Evolutionary conservation across 2,113 vertebrate genomes (phyloP).

Genomic region (Edolisoma coerulescens): DNA sequence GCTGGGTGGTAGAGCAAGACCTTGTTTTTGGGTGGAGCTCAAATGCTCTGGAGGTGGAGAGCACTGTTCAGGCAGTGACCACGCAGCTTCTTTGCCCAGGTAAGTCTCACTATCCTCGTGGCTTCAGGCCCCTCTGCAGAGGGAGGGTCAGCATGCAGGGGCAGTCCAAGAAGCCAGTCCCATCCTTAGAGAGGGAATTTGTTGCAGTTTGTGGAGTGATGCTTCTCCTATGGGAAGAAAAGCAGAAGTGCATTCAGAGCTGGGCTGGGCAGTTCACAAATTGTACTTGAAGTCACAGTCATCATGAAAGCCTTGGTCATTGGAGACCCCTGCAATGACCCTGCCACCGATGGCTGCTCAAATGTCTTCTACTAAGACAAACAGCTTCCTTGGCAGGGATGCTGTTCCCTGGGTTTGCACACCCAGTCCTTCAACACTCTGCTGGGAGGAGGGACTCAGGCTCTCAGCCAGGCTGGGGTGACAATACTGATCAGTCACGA

Average conservation of each 20-base stretch:
- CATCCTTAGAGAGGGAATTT: not conserved
- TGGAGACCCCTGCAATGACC: not conserved
- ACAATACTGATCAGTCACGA: not conserved
- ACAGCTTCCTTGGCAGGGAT: not conserved
- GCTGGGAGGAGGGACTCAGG: not conserved
- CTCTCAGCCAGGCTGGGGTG: not conserved
- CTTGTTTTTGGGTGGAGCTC: conserved; percentile 78
- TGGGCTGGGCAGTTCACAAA: not conserved
- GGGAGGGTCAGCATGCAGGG: not conserved
- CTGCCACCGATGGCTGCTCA: not conserved
- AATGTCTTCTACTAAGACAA: no score
- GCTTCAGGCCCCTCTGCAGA: not conserved
- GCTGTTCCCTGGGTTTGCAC: not conserved
- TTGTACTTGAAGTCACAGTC: not conserved
- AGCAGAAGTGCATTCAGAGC: not conserved
- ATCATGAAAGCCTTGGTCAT: not conserved
- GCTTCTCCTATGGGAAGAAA: not conserved
- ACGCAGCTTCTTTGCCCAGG: conserved; percentile 76
- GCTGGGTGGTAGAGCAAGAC: conserved; percentile 40
- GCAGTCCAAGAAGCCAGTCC: rapidly evolving
- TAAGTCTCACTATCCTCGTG: not conserved
- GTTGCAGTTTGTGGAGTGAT: not conserved
- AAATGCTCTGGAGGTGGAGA: conserved; percentile 59
- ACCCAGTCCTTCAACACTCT: rapidly evolving
- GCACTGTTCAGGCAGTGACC: conserved; percentile 49